Base-by-base conservation (phyloP, 1,140 invertebrate genomes). In the Drosophila navojoa region DNA sequence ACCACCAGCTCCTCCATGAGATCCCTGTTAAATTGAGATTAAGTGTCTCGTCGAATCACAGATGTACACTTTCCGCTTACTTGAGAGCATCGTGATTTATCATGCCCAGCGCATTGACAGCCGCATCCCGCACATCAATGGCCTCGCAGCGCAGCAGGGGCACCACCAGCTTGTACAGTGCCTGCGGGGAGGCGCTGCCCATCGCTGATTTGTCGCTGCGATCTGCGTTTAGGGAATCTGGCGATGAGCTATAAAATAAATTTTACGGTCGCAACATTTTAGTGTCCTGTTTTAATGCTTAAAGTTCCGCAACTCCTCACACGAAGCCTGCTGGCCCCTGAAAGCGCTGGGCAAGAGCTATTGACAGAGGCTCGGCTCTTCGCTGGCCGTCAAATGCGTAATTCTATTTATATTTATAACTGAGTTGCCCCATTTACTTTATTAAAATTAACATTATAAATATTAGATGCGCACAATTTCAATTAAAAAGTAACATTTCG, bases 1-100 rank as follows among this genome's bases (percentile, higher is more conserved):
- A 96, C 94, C 9, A 97, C 94, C 19, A 99, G 91, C 93, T 99
- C 99, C 89, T 99, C 98, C 95, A 99, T 97, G 42, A 99, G 93
- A 93, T 99, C 98, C 90, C 98, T 99, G 90, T 11, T 42, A 54
- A 25, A 15, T 5, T 38, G 50, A 55, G 32, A 29, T 53, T 45
- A 22, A 27, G 29, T 32, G 16, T 19, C 6, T 49, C 38, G 60
- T 49, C 38, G 63, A 62, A 38, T 71, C 47, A 50, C 42, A 16
- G 35, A 44, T 25, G 3, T 25, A 35, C 15, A 6, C 25, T 35
- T 54, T 32, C 49, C 52, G 93, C 94, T 94, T 93, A 99, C 98
- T 97, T 98, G 54, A 98, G 94, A 59, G 98, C 97, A 79, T 96
- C 95, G 27, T 97, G 95, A 92, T 99, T 99, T 75, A 98, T 97